phyloP scores from a whole-genome alignment of 2,113 vertebrate species.

The Pteronura brasiliensis region DNA sequence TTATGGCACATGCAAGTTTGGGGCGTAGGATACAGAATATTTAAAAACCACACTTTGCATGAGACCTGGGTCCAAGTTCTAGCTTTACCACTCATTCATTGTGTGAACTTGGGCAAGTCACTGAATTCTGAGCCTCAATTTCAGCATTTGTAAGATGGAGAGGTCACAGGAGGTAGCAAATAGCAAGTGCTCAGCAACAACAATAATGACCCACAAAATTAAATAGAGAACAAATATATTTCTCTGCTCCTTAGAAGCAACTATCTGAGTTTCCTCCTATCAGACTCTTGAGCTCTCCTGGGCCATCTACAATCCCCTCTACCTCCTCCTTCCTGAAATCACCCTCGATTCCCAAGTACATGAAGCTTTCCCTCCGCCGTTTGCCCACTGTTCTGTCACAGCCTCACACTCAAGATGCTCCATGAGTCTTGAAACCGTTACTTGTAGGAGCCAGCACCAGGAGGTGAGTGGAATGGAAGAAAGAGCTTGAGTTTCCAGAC shows the following conservation, averaged over 20 bases:
- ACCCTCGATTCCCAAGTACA: slow-evolving; percentile 1
- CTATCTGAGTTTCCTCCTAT: neutral
- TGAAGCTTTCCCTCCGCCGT: neutral
- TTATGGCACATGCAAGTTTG: neutral
- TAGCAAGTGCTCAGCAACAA: neutral
- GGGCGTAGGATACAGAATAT: neutral
- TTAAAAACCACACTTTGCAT: slow-evolving; percentile 20
- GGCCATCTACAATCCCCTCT: neutral
- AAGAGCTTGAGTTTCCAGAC: neutral
- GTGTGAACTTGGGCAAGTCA: slow-evolving; percentile 41
- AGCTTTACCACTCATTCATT: neutral
- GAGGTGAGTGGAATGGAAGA: neutral
- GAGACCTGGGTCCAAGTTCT: neutral
- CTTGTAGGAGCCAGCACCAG: neutral
- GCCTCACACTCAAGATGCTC: neutral
- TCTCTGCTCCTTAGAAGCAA: slow-evolving; percentile 22
- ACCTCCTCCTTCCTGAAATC: slow-evolving; percentile 38
- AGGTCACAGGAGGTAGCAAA: neutral
- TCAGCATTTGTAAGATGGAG: neutral
- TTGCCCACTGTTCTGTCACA: neutral
- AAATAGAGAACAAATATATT: slow-evolving; percentile 9
- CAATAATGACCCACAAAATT: slow-evolving; percentile 23
- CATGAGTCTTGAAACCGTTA: slow-evolving; percentile 34
- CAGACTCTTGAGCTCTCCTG: neutral
- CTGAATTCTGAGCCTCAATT: slow-evolving; percentile 31